phyloP scores from a whole-genome alignment of 2,113 vertebrate genomes.

The Rhizomys pruinosus region DNA sequence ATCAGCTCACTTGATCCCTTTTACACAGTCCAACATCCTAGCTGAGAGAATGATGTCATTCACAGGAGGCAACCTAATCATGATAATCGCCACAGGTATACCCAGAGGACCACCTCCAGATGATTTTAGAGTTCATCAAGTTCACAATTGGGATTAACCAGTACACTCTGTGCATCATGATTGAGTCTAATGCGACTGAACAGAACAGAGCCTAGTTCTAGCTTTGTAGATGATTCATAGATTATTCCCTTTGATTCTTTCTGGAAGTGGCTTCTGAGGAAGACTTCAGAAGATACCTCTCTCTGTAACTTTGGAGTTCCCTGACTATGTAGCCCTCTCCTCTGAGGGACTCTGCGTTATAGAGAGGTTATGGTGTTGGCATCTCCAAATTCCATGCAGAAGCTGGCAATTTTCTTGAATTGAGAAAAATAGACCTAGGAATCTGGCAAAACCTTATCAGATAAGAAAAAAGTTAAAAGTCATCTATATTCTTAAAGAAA shows the following conservation, averaged over 20 bases:
- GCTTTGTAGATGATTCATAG: neutral
- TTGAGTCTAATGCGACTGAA: neutral
- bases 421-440: neutral
- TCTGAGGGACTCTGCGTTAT: neutral
- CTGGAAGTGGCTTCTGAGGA: neutral
- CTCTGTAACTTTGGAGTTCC: neutral
- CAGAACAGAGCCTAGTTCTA: neutral
- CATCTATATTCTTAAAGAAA: slow-evolving; percentile 29
- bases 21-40: no score
- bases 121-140: neutral
- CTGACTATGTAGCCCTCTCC: neutral
- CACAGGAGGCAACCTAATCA: no score
- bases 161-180: neutral
- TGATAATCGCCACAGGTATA: no score
- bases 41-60: no score
- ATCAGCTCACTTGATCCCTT: no score
- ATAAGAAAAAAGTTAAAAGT: slow-evolving; percentile 33
- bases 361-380: neutral
- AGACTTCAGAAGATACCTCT: neutral
- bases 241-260: neutral
- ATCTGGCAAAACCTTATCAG: neutral
- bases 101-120: no score
- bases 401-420: neutral
- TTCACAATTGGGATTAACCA: neutral
- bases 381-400: neutral